These are phyloP conservation scores for Brachionus paranguensis DNA, from an alignment of 1,140 invertebrate genomes.

Conservation along the genomic window DNA sequence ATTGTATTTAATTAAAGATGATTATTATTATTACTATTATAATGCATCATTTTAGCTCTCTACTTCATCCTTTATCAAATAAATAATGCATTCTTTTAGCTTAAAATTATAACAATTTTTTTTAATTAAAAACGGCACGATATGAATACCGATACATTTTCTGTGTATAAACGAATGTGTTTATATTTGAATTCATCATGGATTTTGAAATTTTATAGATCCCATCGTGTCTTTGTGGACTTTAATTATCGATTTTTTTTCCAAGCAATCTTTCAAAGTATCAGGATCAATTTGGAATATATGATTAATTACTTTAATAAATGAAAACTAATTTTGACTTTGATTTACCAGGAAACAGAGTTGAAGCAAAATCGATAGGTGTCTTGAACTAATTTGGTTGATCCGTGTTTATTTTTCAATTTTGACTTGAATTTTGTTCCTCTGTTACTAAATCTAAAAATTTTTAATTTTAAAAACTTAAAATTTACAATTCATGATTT, in stretches of 20 bases:
- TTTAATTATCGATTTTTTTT: not conserved
- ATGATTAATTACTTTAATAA: not conserved
- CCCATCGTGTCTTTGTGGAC: not conserved
- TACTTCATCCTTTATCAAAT: not conserved
- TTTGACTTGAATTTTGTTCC: not conserved
- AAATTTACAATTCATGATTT: too few species aligned
- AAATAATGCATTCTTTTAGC: not conserved
- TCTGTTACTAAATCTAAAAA: not conserved
- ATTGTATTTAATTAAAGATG: not conserved
- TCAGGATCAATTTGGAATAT: not conserved
- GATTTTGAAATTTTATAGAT: not conserved
- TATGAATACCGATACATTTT: not conserved
- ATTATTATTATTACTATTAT: not conserved
- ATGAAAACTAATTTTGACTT: not conserved
- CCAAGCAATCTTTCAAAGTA: not conserved
- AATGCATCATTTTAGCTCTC: not conserved
- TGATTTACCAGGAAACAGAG: not conserved
- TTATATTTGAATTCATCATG: not conserved
- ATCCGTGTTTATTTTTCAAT: not conserved
- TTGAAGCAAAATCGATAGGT: not conserved
- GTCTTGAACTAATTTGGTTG: not conserved
- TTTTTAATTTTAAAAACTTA: too few species aligned
- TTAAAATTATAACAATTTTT: not conserved
- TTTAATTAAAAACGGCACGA: not conserved
- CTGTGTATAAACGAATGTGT: not conserved